Conservation (phyloP, 2,888 invertebrate genomes). For the Microplitis deprimator region DNA sequence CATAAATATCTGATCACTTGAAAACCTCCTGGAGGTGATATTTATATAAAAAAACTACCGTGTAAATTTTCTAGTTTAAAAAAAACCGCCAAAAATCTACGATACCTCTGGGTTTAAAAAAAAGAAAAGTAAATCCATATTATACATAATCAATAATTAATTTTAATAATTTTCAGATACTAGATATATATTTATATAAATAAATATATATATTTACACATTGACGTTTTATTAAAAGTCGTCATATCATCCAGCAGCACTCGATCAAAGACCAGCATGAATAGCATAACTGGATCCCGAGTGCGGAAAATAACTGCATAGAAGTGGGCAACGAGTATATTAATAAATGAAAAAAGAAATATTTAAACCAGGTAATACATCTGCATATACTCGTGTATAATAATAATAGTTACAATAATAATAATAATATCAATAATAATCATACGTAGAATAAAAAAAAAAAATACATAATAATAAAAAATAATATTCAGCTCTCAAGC, state of each 20-base stretch:
- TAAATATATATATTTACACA: background rate
- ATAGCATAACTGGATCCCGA: slow-evolving; percentile 8
- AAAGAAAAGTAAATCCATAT: background rate
- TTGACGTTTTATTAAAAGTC: background rate
- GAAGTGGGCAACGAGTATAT: background rate
- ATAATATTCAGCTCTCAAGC: slow-evolving; percentile 16
- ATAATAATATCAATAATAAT: slow-evolving; percentile 6
- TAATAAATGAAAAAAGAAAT: background rate
- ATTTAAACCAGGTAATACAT: slow-evolving; percentile 2
- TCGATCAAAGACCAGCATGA: slow-evolving; percentile 6
- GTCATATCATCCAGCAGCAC: slow-evolving; percentile 1
- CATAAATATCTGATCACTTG: too few relatives aligned
- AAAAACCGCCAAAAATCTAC: too few relatives aligned
- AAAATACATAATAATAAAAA: background rate
- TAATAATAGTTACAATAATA: background rate
- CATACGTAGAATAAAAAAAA: background rate
- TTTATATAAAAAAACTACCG: too few relatives aligned
- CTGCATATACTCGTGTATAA: slow-evolving; percentile 9
- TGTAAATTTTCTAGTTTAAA: too few relatives aligned
- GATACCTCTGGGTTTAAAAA: too few relatives aligned
- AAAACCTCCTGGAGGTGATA: too few relatives aligned
- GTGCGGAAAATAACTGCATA: slow-evolving; percentile 20
- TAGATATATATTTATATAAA: background rate
- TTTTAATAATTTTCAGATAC: slow-evolving; percentile 7
- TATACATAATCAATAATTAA: background rate